Conservation (phyloP, 2,113 vertebrate species). For the Bettongia penicillata region DNA sequence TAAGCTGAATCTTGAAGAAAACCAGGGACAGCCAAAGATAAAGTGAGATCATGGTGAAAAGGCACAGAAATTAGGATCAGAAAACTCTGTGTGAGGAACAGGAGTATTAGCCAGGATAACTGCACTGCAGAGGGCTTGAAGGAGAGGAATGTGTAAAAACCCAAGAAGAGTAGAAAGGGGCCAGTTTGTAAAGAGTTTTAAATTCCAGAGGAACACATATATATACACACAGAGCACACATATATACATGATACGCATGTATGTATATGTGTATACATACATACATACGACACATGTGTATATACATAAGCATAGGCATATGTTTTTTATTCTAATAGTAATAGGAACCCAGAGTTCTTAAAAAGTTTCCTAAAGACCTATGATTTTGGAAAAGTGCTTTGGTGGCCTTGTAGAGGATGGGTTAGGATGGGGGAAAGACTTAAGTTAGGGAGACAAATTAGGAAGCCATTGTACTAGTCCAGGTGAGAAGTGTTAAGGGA, state of each 20-base stretch:
- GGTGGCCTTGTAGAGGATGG: neutral
- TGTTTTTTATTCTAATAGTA: too few relatives aligned
- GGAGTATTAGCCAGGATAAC: neutral
- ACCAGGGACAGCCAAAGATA: neutral
- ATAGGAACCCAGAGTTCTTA: neutral
- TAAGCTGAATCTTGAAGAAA: neutral
- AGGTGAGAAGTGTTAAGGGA: neutral
- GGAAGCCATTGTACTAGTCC: neutral
- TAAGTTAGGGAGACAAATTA: neutral
- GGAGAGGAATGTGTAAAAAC: neutral
- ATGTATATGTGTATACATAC: too few relatives aligned
- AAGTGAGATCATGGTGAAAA: neutral
- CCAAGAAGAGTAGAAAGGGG: neutral
- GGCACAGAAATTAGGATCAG: too few relatives aligned
- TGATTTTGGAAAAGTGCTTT: neutral
- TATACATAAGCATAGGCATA: too few relatives aligned
- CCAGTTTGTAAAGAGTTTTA: neutral
- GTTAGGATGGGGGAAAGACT: neutral
- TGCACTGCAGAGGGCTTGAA: too few relatives aligned
- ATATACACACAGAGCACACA: too few relatives aligned
- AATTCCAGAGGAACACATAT: neutral
- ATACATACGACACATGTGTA: too few relatives aligned
- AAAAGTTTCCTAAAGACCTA: neutral
- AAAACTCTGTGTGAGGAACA: neutral
- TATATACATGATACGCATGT: too few relatives aligned